Conservation (phyloP, 1,140 invertebrate species). For the Ceratosolen fusciceps region DNA sequence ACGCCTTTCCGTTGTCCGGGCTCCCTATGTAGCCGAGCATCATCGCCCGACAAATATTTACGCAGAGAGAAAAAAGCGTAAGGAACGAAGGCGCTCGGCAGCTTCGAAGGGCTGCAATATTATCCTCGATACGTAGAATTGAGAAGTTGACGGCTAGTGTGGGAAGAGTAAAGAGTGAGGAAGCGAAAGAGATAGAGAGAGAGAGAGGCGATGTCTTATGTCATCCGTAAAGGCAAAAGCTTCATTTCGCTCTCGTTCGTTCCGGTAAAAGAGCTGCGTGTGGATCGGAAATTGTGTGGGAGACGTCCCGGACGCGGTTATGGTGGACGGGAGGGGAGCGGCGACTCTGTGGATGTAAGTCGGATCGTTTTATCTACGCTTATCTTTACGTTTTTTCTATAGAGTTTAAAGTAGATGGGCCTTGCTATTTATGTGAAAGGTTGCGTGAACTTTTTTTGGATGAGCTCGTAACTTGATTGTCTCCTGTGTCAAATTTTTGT, state of each 20-base stretch:
- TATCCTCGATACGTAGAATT: background rate
- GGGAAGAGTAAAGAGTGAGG: slow-evolving; percentile 32
- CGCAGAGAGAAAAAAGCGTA: background rate
- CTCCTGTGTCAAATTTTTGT: background rate
- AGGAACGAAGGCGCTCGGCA: background rate
- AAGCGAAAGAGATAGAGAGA: background rate
- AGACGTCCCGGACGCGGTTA: slow-evolving; percentile 12
- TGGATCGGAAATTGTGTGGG: slow-evolving; percentile 62
- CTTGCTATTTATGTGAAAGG: background rate
- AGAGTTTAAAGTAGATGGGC: background rate
- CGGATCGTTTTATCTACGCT: background rate
- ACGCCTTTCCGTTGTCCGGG: no score
- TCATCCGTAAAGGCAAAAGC: slow-evolving; percentile 54
- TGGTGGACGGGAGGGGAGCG: slow-evolving; percentile 6
- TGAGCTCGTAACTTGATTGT: background rate
- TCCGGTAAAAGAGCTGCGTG: slow-evolving; percentile 12
- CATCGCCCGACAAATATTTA: slow-evolving; percentile 35
- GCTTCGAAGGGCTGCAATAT: slow-evolving; percentile 14
- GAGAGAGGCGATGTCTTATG: slow-evolving; percentile 16
- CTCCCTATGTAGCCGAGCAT: background rate
- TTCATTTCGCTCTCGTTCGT: background rate
- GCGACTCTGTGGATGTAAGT: background rate
- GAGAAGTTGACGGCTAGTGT: background rate
- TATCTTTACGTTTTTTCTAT: background rate
- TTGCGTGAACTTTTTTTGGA: background rate